Evolutionary conservation across 2,113 vertebrate species (phyloP).

Genomic region (Gallinago undulata): DNA sequence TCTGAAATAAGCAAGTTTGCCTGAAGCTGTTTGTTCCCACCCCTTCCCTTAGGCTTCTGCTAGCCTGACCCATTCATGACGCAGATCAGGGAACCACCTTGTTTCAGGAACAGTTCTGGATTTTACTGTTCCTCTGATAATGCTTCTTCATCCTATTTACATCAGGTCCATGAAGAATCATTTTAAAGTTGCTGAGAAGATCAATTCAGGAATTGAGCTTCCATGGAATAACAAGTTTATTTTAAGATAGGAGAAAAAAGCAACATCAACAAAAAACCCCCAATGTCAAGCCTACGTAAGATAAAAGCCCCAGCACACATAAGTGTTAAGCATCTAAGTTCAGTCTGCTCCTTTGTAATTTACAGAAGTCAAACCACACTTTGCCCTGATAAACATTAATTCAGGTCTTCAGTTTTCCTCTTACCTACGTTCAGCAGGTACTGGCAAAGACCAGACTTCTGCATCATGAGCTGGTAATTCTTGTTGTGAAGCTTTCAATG

Average conservation of each 20-base stretch:
- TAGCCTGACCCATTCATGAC: not conserved
- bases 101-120: not conserved
- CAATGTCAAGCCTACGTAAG: not conserved
- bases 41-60: not conserved
- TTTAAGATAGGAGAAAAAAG: not conserved
- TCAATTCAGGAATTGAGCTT: not conserved
- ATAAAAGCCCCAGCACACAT: not conserved
- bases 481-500: conserved; percentile 83
- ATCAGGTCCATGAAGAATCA: not conserved
- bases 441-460: conserved; percentile 87
- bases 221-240: not conserved
- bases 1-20: not conserved
- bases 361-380: not conserved
- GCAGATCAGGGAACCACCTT: not conserved
- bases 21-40: not conserved
- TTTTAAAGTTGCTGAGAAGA: not conserved
- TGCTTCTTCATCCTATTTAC: not conserved
- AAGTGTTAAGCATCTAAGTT: not conserved
- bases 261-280: too few species aligned
- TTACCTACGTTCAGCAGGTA: conserved; percentile 89
- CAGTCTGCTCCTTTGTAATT: not conserved
- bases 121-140: not conserved
- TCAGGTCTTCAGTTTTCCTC: conserved; percentile 10
- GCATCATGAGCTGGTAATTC: conserved; percentile 80
- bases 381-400: not conserved